Conservation (phyloP, 2,888 invertebrate genomes). For the Meiosimyza decipiens region DNA sequence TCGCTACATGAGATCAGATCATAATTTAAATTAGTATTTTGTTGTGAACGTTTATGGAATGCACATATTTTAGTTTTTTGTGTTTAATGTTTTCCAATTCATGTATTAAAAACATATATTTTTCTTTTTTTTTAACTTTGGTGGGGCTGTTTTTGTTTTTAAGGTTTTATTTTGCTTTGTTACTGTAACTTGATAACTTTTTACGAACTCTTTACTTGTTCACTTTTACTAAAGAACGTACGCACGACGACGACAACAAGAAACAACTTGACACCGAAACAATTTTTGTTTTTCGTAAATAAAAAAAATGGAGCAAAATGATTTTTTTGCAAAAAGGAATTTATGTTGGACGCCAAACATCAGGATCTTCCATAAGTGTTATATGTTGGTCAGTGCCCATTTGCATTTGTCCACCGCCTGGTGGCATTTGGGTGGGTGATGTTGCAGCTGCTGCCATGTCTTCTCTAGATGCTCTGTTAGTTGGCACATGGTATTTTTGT, state of each 20-base stretch:
- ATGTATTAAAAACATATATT: slow-evolving; percentile 25
- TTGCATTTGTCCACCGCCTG: slow-evolving; percentile 68
- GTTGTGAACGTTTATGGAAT: neutral
- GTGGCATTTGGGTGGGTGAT: slow-evolving; percentile 73
- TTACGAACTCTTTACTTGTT: slow-evolving; percentile 15
- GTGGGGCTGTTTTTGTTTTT: slow-evolving; percentile 29
- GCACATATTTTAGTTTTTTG: slow-evolving; percentile 12
- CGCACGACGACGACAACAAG: neutral
- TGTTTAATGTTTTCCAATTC: slow-evolving; percentile 39
- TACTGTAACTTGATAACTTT: slow-evolving; percentile 28
- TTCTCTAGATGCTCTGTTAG: slow-evolving; percentile 80
- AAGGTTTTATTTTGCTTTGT: slow-evolving; percentile 38
- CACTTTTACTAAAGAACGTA: neutral
- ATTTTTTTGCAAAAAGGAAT: slow-evolving; percentile 53
- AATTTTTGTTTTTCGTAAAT: neutral
- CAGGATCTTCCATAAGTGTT: slow-evolving; percentile 92
- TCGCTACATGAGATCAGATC: slow-evolving; percentile 18
- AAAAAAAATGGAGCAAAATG: slow-evolving; percentile 19
- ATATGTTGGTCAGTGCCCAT: slow-evolving; percentile 73
- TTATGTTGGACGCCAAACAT: slow-evolving; percentile 94
- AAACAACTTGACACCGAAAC: slow-evolving; percentile 10
- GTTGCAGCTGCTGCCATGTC: slow-evolving; percentile 87
- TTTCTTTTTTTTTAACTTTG: slow-evolving; percentile 16
- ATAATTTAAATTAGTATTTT: neutral
- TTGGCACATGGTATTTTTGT: slow-evolving; percentile 15